Base-by-base conservation (phyloP, 1,140 invertebrate species). In the Potamilus streckersoni region DNA sequence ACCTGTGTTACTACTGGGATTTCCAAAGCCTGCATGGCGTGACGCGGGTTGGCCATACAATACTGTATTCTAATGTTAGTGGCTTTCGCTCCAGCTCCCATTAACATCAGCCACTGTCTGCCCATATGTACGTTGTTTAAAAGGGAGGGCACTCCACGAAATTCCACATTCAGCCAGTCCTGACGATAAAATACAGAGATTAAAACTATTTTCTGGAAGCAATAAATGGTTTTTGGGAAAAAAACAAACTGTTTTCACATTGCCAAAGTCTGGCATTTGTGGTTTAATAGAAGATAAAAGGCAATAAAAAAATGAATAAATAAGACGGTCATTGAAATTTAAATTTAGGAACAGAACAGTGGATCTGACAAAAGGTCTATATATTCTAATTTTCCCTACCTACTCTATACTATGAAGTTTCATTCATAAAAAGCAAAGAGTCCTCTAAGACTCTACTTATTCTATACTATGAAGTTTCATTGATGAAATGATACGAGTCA, bases 141-240 rank as follows among this genome's bases (percentile, higher is more conserved):
- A 0, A 82, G 58, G 2, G 76, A 72, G 0, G 79, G 16, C 12
- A 83, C 59, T 2, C 78, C 74, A 31, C 68, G 71, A 59, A 83
- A 82, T 67, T 85, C 80, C 20, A 76, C 71, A 27, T 84, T 80
- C 59, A 84, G 67, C 83, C 83, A 84, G 67, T 83, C 82, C 82
- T 84, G 58, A 3, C 73, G 58, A 17, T 16, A 20, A 59, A 59
- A 49, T 38, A 8, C 11, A 6, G 17, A 17, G 2, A 27, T 8
- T n/a, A 61, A 38, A 61, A 61, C 5, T 19, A 61, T 61, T 6
- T 61, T 23, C 17, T 6, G 20, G 20, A 23, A 61, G 20, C 6
- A 61, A 61, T 61, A 61, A 6, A 4, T 19, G 60, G 17, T 61
- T n/a, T 4, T 19, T 23, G 8, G 38, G n/a, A n/a, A n/a, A n/a